Base-by-base conservation (phyloP, 2,797 vertebrate species). In the Acanthiza pusilla region DNA sequence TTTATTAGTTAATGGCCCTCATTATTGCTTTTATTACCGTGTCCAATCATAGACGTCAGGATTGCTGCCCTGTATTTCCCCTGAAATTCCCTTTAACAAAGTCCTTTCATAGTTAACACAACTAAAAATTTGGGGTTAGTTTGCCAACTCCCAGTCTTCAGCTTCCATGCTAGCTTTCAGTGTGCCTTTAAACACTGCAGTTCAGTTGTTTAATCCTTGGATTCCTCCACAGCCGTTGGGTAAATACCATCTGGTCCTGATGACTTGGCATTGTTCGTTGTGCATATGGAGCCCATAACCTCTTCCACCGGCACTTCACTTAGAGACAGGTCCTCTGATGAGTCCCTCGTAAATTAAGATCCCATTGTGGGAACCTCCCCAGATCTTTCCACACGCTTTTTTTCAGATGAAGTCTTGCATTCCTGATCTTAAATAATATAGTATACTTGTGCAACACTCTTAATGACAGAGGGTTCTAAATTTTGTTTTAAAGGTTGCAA, bases 201-300 rank as follows among this genome's bases (percentile, higher is more conserved):
- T 25, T 83, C 62, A 68, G 50, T 80, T 77, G 74, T 89, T 83
- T 75, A 54, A n/a, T 89, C 72, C 45, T 65, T 85, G 66, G 53
- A 71, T 89, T 61, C 58, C 27, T 65, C 72, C 65, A 40, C 21
- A 40, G 66, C 32, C 6, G 0, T 40, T 92, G 85, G 58, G 75
- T 89, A 77, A 91, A 80, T 74, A 71, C 42, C 61, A 74, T 93
- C 87, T 89, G 72, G 27, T 92, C 53, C 54, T 65, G 62, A 77
- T 15, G 22, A 43, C 42, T 83, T 85, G 72, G 72, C 66, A 50
- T 81, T 89, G 68, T 72, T 91, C 48, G 1, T 11, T 32, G 58
- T 72, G 79, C 76, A 62, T 88, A 91, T 88, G 94, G 89, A 94
- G 85, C 61, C 87, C 82, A 85, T 80, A 93, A 65, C 57, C 57